Evolutionary conservation across 2,113 vertebrate genomes (phyloP), one percentile per base, ranked within the genome.

Genomic region (Chaetodon auriga): DNA sequence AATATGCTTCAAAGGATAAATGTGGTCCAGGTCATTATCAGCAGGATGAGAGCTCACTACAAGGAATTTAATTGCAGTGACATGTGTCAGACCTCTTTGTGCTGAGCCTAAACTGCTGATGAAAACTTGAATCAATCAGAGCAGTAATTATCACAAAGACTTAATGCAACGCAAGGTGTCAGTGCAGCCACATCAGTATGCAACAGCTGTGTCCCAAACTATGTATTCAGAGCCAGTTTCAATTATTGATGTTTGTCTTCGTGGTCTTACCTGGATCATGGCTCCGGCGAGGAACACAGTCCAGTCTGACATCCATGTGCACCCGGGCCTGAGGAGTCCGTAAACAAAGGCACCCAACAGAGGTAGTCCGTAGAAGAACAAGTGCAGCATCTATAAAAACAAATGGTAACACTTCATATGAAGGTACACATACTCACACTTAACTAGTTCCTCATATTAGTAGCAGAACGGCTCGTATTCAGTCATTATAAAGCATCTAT

Each of bases 231-330:
- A 84, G 15, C 13, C 55, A 53, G 46, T 45, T 75, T 53, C 64
- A 13, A 54, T 46, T 58, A 69, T 81, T 38, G 45, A 65, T 63
- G 18, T 68, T 55, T 61, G 45, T 51, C 70, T 43, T 57, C 12
- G 7, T 7, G 63, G 16, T 35, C 46, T 80, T 90, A 98, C 97
- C 96, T 99, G 97, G 4, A 95, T 96, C 0, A 97, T 60, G 25
- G 95, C 97, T 3, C 97, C 97, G 0, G 97, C 96, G 0, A 94
- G 93, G 84, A 97, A 93, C 63, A 97, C 43, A 8, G 96, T 95
- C 96, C 95, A 96, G 90, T 97, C 97, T 0, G 96, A 94, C 95
- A 98, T 95, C 97, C 97, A 98, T 12, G 94, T 93, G 86, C 97
- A 97, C 9, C 96, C 97, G 0, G 97, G 97, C 63, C 88, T 87